Evolutionary conservation across 2,797 vertebrate genomes (phyloP).

Genomic region (Dryobates pubescens): DNA sequence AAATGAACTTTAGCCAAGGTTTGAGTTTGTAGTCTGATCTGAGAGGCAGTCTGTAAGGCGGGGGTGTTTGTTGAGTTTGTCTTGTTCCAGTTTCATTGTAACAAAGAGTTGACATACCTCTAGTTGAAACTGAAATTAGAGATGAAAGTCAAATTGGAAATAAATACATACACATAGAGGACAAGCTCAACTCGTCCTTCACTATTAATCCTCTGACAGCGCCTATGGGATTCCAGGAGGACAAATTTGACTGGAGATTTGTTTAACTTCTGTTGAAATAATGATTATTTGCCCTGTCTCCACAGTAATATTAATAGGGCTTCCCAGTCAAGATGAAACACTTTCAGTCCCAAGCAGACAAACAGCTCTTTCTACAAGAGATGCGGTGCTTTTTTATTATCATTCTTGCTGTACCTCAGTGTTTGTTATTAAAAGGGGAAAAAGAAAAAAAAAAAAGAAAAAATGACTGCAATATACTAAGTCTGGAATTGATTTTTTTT

Average conservation of each 20-base stretch:
- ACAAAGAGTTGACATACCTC: slow-evolving; percentile 20
- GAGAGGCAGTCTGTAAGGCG: background rate
- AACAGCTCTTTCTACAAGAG: slow-evolving; percentile 70
- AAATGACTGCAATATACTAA: slow-evolving; percentile 55
- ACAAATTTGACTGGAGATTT: slow-evolving; percentile 28
- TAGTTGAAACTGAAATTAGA: background rate
- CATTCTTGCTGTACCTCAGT: slow-evolving; percentile 68
- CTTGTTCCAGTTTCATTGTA: slow-evolving; percentile 25
- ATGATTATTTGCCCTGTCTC: background rate
- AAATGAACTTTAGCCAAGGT: background rate
- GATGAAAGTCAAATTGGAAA: background rate
- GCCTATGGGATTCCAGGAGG: background rate
- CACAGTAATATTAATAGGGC: background rate
- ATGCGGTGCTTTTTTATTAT: slow-evolving; percentile 76
- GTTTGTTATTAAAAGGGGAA: slow-evolving; percentile 32
- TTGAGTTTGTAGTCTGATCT: background rate
- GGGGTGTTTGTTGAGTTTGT: background rate
- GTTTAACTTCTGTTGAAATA: slow-evolving; percentile 28
- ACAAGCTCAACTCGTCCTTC: background rate
- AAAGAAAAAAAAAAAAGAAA: background rate
- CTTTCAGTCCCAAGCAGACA: slow-evolving; percentile 73
- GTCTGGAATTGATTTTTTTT: slow-evolving; percentile 67
- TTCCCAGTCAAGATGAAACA: slow-evolving; percentile 78
- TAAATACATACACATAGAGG: background rate
- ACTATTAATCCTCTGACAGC: background rate